Evolutionary conservation across 2,113 vertebrate genomes (phyloP).

Genomic region (Eulacestoma nigropectus): DNA sequence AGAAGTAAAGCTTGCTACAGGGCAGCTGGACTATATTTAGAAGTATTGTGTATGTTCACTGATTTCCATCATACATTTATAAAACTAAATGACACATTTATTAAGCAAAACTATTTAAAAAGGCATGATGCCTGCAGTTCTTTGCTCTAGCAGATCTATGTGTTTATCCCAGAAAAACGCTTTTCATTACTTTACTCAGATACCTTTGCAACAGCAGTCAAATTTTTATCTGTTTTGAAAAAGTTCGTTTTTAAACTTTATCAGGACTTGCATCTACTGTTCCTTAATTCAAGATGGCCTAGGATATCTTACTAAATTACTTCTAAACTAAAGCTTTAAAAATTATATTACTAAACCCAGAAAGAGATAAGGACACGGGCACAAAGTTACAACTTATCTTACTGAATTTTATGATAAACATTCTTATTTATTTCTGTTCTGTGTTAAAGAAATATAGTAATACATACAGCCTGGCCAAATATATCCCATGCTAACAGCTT

Average conservation of each 20-base stretch:
- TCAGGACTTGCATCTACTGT: not conserved
- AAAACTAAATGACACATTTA: not conserved
- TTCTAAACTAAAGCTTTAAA: not conserved
- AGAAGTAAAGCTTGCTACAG: not conserved
- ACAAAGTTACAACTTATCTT: not conserved
- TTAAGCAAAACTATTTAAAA: conserved; percentile 11
- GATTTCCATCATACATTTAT: not conserved
- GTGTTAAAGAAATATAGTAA: not conserved
- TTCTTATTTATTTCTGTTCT: not conserved
- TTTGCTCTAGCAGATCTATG: not conserved
- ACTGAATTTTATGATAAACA: not conserved
- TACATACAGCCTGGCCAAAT: not conserved
- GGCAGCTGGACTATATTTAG: not conserved
- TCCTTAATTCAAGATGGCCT: not conserved
- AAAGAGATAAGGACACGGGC: not conserved
- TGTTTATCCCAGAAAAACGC: not conserved
- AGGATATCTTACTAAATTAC: not conserved
- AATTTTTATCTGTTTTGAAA: not conserved
- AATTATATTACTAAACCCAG: not conserved
- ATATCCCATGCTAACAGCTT: not conserved
- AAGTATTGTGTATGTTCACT: not conserved
- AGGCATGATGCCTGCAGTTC: not conserved
- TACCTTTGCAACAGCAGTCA: not conserved
- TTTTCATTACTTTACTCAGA: not conserved
- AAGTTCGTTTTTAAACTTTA: not conserved